Evolutionary conservation across 2,888 invertebrate species (phyloP).

Genomic region (Eupithecia centaureata): DNA sequence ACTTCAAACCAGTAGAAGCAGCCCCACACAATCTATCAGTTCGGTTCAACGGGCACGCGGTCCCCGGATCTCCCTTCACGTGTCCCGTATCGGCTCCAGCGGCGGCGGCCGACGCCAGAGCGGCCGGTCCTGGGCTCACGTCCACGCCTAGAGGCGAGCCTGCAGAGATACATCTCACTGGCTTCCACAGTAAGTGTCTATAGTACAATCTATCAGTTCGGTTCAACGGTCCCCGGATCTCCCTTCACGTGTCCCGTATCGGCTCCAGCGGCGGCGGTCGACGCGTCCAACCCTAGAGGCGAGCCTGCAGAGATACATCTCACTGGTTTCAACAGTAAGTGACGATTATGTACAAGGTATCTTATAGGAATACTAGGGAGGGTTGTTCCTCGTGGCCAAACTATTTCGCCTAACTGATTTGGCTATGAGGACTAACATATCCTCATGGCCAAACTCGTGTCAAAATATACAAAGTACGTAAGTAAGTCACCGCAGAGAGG

Average conservation of each 20-base stretch:
- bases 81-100: constrained; percentile 88
- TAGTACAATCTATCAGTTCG: constrained; percentile 92
- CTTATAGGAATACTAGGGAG: too few species aligned
- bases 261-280: constrained; percentile 73
- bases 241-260: constrained; percentile 95
- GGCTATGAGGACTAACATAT: too few species aligned
- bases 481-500: too few species aligned
- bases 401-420: too few species aligned
- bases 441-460: too few species aligned
- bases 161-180: constrained; percentile 76
- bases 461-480: too few species aligned
- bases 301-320: constrained; percentile 75
- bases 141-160: constrained; percentile 72
- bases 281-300: constrained; percentile 73
- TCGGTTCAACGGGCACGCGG: constrained; percentile 89
- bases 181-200: constrained; percentile 69
- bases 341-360: too few species aligned
- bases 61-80: constrained; percentile 96
- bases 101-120: constrained; percentile 74
- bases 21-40: constrained; percentile 96
- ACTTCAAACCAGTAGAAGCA: constrained; percentile 98
- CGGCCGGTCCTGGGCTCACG: constrained; percentile 70
- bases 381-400: too few species aligned
- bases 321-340: constrained; percentile 75
- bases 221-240: constrained; percentile 92